Base-by-base conservation (phyloP, 1,140 invertebrate species). In the Macrocentrus cingulum region DNA sequence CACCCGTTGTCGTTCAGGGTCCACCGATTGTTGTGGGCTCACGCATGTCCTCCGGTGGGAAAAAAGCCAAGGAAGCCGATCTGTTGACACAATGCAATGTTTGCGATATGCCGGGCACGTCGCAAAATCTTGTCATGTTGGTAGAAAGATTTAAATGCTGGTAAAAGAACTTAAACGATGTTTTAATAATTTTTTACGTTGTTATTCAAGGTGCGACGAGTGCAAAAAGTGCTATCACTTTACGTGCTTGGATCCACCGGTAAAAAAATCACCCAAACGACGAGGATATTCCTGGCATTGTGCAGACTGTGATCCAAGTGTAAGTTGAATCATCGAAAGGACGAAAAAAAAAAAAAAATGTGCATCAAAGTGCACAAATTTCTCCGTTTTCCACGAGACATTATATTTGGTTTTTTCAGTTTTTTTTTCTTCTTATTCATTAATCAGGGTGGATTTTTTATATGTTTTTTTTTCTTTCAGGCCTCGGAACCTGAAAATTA, bases 201-300 rank as follows among this genome's bases (percentile, higher is more conserved):
- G 29, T 36, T 63, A 62, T 50, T 54, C n/a, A 64, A 94, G 91
- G 75, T 97, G 95, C 80, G 94, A 97, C 78, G 92, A 95, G 74
- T 97, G 95, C 76, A 83, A 85, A 68, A 89, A 91, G 70, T 87
- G 89, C 62, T 97, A 94, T 80, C 94, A 97, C 79, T 96, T 96
- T 73, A 85, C 84, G 22, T 97, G 95, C 77, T 80, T 97, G 55
- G 90, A 95, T 76, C 95, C 95, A 34, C 94, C 94, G 1, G 83
- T 94, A 0, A 95, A 94, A 76, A 96, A 96, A 75, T 91, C 92
- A 41, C 95, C 94, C 1, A 97, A 97, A 81, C 88, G 89, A 61
- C 84, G 92, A 55, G 94, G 94, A 34, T 97, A 96, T 76, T 92
- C 91, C 3, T 97, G 95, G 95, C 92, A 94, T 76, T 97, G 95